Evolutionary conservation across 2,888 invertebrate genomes (phyloP).

Genomic region (Scotopteryx bipunctaria): DNA sequence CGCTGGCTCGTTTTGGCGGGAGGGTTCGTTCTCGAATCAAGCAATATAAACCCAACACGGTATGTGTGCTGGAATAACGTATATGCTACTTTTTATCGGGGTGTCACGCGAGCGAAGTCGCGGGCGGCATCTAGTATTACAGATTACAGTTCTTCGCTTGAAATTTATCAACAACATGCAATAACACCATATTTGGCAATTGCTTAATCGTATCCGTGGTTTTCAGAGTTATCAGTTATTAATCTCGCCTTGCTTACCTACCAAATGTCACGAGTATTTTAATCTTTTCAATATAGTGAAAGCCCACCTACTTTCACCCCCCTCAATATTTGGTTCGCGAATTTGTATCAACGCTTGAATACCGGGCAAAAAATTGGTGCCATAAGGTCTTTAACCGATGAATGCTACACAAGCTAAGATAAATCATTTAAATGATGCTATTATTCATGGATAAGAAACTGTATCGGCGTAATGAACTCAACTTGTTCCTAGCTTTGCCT

Average conservation of each 20-base stretch:
- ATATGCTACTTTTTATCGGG: no score
- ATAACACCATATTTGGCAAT: constrained; percentile 37
- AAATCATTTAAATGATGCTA: constrained; percentile 17
- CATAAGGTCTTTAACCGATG: constrained; percentile 65
- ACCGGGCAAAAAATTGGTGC: constrained; percentile 65
- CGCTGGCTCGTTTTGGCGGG: no score
- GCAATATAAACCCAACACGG: no score
- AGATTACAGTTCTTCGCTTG: no score
- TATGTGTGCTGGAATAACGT: no score
- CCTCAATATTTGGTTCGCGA: constrained; percentile 61
- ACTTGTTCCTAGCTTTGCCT: not conserved
- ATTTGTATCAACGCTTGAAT: constrained; percentile 69
- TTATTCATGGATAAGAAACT: constrained; percentile 10
- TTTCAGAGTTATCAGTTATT: constrained; percentile 35
- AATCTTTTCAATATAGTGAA: constrained; percentile 64
- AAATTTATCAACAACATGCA: no score
- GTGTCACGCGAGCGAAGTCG: no score
- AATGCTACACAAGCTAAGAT: constrained; percentile 44
- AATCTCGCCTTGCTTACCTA: constrained; percentile 33
- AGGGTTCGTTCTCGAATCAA: no score
- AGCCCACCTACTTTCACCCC: constrained; percentile 69
- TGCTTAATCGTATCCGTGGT: constrained; percentile 35
- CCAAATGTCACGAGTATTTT: constrained; percentile 40
- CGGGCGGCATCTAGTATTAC: no score
- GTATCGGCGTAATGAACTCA: not conserved